Evolutionary conservation across 37 sponge, comb jelly and placozoan species (phyloP).

Genomic region (Aphrocallistes beatrix): DNA sequence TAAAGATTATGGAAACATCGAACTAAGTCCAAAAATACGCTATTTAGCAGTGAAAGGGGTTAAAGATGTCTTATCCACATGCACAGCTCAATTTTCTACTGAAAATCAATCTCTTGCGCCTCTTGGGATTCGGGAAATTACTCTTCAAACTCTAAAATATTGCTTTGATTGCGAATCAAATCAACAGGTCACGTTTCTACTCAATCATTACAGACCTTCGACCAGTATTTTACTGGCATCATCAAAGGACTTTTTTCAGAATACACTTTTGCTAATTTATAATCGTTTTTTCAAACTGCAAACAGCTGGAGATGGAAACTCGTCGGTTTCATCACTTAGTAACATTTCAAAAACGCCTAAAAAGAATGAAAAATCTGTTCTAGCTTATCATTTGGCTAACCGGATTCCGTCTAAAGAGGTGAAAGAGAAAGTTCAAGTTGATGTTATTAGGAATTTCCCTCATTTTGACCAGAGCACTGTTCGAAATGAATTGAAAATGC

Average conservation of each 20-base stretch:
- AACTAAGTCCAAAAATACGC: not conserved
- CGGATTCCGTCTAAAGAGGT: not conserved
- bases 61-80: not conserved
- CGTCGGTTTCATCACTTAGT: not conserved
- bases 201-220: not conserved
- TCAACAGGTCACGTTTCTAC: not conserved
- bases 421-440: not conserved
- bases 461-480: not conserved
- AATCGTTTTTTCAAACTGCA: not conserved
- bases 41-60: not conserved
- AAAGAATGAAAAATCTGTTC: no score
- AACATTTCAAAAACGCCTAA: not conserved
- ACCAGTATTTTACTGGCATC: not conserved
- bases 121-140: not conserved
- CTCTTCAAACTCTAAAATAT: not conserved
- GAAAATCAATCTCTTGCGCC: not conserved
- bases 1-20: not conserved
- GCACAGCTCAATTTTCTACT: not conserved
- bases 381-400: no score
- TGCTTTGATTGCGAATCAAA: not conserved
- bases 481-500: constrained; percentile 7
- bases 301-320: not conserved
- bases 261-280: not conserved
- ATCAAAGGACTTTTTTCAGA: not conserved
- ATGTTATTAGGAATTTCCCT: not conserved